Conservation (phyloP, 2,888 invertebrate genomes). For the Euplexia lucipara region DNA sequence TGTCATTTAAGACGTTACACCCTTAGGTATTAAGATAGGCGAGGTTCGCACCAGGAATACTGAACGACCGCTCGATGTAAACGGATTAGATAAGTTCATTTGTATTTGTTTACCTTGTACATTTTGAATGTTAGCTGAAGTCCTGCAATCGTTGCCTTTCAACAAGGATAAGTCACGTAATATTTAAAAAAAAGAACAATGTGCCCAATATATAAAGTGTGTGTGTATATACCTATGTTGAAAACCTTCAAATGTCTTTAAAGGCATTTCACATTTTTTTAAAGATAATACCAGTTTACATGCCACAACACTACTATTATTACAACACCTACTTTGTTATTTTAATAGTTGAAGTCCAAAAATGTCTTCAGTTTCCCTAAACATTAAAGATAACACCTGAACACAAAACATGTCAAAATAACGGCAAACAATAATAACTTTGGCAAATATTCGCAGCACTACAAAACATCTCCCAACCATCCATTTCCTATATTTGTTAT, state of each 20-base stretch:
- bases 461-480: neutral
- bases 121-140: neutral
- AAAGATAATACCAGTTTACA: too few species aligned
- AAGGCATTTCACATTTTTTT: too few species aligned
- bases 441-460: neutral
- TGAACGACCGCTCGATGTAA: neutral
- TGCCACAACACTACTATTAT: too few species aligned
- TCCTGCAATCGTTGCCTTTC: too few species aligned
- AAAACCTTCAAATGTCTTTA: too few species aligned
- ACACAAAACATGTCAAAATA: neutral
- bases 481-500: neutral
- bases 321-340: too few species aligned
- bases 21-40: constrained; percentile 8
- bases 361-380: neutral
- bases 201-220: too few species aligned
- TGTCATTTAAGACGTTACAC: constrained; percentile 6
- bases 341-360: neutral
- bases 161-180: too few species aligned
- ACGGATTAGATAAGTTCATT: neutral
- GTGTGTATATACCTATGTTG: too few species aligned
- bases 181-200: too few species aligned
- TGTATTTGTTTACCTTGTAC: neutral
- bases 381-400: neutral
- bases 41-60: constrained; percentile 9
- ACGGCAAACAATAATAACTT: neutral